phyloP scores from a whole-genome alignment of 2,113 vertebrate species.

The Saccopteryx bilineata region DNA sequence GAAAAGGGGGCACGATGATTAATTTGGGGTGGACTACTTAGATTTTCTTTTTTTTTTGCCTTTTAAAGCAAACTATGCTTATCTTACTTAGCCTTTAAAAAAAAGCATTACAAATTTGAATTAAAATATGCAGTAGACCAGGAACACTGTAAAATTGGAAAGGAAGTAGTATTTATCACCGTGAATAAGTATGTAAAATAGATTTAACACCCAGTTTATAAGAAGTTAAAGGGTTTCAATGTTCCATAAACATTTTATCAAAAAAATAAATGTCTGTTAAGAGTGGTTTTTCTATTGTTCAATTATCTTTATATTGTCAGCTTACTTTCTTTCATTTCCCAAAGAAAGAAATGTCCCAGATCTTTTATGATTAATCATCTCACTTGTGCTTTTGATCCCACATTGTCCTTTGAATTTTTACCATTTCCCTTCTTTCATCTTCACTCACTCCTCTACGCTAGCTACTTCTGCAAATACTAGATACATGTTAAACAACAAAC shows the following conservation, averaged over 20 bases:
- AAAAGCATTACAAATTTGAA: slow-evolving; percentile 78
- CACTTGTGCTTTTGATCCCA: slow-evolving; percentile 35
- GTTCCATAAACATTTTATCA: slow-evolving; percentile 25
- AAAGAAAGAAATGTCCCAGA: neutral
- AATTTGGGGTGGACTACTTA: slow-evolving; percentile 77
- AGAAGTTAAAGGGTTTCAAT: slow-evolving; percentile 56
- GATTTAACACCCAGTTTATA: slow-evolving; percentile 59
- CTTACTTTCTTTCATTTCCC: neutral
- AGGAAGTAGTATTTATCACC: slow-evolving; percentile 80
- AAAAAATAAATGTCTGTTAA: slow-evolving; percentile 67
- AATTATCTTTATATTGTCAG: slow-evolving; percentile 17
- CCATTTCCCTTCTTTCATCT: slow-evolving; percentile 37
- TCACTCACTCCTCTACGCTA: neutral
- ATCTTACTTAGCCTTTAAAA: slow-evolving; percentile 80
- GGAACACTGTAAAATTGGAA: slow-evolving; percentile 76
- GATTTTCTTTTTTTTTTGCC: slow-evolving; percentile 76
- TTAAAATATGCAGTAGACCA: slow-evolving; percentile 82
- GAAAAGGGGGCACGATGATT: slow-evolving; percentile 78
- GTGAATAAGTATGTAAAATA: slow-evolving; percentile 67
- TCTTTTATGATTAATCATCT: neutral
- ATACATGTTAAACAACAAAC: neutral
- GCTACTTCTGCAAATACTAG: slow-evolving; percentile 27
- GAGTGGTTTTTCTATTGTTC: slow-evolving; percentile 20
- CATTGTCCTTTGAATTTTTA: slow-evolving; percentile 45
- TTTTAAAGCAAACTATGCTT: slow-evolving; percentile 82